Conservation (phyloP, 1,140 invertebrate genomes). For the Drosophila guanche region DNA sequence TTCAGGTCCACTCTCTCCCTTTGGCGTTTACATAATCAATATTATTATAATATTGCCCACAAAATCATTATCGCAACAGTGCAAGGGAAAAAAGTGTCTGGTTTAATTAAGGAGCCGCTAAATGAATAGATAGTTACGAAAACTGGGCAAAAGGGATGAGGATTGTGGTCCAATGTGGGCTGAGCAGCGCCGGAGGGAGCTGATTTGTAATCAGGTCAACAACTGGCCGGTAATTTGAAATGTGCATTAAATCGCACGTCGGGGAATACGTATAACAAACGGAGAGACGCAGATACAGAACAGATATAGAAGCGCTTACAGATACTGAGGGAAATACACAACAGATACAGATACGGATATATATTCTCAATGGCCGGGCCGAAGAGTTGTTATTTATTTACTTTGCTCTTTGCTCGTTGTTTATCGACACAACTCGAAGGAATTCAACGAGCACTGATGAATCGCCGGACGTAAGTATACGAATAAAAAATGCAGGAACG, state of each 20-base stretch:
- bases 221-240: conserved; percentile 56
- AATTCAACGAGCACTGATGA: conserved; percentile 41
- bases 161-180: background rate
- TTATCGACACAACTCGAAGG: conserved; percentile 27
- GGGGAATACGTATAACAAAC: conserved; percentile 32
- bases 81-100: conserved; percentile 14
- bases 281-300: background rate
- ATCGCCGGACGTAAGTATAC: conserved; percentile 25
- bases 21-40: conserved; percentile 44
- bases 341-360: conserved; percentile 8
- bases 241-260: conserved; percentile 47
- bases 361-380: conserved; percentile 12
- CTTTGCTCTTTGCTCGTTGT: conserved; percentile 19
- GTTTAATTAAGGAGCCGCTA: conserved; percentile 55
- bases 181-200: conserved; percentile 14
- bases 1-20: background rate
- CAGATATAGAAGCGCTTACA: conserved; percentile 10
- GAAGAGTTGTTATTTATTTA: conserved; percentile 13
- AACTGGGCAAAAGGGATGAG: background rate
- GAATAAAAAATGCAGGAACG: conserved; percentile 56
- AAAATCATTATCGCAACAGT: conserved; percentile 45
- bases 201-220: conserved; percentile 64
- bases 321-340: conserved; percentile 2
- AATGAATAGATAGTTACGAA: conserved; percentile 50
- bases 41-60: conserved; percentile 51